A percentile compares a stretch with the other conserved stretches of the same genome.
Evolutionary conservation across 2,888 invertebrate genomes (phyloP).

Genomic region (Andrena camellia): DNA sequence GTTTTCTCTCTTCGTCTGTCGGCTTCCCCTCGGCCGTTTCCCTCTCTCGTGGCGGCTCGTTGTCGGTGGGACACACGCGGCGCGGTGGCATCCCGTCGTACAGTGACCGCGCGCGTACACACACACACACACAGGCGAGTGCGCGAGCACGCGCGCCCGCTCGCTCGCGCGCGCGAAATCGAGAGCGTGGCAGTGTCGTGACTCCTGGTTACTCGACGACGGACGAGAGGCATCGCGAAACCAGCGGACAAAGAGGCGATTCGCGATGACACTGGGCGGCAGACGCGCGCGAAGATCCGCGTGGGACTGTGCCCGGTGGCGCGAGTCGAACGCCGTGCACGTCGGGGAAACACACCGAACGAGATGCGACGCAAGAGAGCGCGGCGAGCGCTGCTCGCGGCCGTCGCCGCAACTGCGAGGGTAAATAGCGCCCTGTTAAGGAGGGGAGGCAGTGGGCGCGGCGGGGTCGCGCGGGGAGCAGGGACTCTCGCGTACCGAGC

Average conservation of each 20-base stretch:
- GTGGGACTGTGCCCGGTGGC: slow-evolving; percentile 78
- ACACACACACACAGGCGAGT: too few relatives aligned
- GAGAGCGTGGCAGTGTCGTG: not conserved
- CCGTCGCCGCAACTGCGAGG: slow-evolving; percentile 66
- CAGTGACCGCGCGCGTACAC: slow-evolving; percentile 17
- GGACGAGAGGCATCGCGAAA: slow-evolving; percentile 4
- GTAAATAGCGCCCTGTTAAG: slow-evolving; percentile 70
- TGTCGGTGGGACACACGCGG: slow-evolving; percentile 31
- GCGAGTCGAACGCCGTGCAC: slow-evolving; percentile 66
- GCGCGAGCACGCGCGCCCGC: too few relatives aligned
- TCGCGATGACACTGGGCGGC: slow-evolving; percentile 51
- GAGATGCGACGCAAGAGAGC: slow-evolving; percentile 66
- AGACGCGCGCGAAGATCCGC: slow-evolving; percentile 76
- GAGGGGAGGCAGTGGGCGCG: slow-evolving; percentile 45
- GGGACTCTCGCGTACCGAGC: slow-evolving; percentile 56
- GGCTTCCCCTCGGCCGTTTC: slow-evolving; percentile 8
- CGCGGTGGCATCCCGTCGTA: slow-evolving; percentile 1
- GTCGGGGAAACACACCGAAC: slow-evolving; percentile 49
- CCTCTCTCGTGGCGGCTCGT: slow-evolving; percentile 31
- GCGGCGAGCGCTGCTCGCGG: slow-evolving; percentile 60
- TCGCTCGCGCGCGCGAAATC: slow-evolving; percentile 6
- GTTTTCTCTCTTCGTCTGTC: slow-evolving; percentile 47
- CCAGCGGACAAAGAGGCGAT: slow-evolving; percentile 29
- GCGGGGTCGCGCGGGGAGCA: slow-evolving; percentile 33
- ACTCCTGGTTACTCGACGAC: not conserved